Conservation (phyloP, 1,140 invertebrate species). For the Drosophila neocordata region DNA sequence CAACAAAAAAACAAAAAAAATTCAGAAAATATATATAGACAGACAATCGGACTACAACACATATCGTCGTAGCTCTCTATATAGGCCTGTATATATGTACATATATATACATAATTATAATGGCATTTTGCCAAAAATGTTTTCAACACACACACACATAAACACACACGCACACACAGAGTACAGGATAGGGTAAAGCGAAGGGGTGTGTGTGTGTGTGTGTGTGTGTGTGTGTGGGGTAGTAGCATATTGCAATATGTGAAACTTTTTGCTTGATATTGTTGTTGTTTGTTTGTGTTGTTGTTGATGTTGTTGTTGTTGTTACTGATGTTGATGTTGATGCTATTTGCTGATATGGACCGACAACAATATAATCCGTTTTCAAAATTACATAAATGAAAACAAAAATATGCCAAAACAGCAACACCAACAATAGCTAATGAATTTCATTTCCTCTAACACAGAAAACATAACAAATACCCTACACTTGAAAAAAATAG, state of each 20-base stretch:
- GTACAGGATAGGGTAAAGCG: no score
- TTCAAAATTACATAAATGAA: constrained; percentile 53
- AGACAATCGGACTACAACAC: constrained; percentile 25
- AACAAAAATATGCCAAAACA: constrained; percentile 14
- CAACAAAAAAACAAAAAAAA: no score
- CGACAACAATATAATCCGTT: constrained; percentile 38
- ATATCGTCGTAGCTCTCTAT: neutral
- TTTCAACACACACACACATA: constrained; percentile 26
- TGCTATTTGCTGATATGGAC: no score
- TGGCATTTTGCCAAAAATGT: constrained; percentile 72
- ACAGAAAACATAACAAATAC: constrained; percentile 1
- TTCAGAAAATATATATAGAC: constrained; percentile 35
- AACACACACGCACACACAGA: constrained; percentile 21
- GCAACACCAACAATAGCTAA: constrained; percentile 2
- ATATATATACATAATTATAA: constrained; percentile 68
- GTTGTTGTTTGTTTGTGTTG: neutral
- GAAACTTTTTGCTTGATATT: constrained; percentile 1
- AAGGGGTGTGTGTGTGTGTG: no score
- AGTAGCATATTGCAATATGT: neutral
- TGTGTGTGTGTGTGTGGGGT: no score
- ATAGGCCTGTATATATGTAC: constrained; percentile 4
- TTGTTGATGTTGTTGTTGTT: neutral
- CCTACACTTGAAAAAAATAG: neutral
- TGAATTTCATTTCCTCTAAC: constrained; percentile 28
- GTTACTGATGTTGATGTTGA: neutral